Base-by-base conservation (phyloP, 1,140 invertebrate genomes). In the Drosophila pseudoananassae region DNA sequence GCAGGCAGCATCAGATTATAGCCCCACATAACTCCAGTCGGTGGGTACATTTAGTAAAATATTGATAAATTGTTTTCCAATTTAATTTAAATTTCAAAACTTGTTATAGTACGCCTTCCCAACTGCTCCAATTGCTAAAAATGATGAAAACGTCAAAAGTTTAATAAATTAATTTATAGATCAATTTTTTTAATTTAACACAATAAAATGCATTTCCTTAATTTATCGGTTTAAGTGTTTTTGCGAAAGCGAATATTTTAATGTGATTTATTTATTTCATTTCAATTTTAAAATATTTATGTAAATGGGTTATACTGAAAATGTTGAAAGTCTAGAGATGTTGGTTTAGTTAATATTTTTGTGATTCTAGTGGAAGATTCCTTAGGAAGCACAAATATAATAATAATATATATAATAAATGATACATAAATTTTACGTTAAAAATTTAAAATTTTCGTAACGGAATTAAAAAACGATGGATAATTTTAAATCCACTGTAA, bases 101-200 rank as follows among this genome's bases (percentile, higher is more conserved):
- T 10, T 1, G 45, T 47, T 55, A 45, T 25, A 85, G 82, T 31
- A 57, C 59, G 6, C 81, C 70, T 25, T 31, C 83, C 1, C 76
- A 89, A 31, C 52, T 88, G 47, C 43, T 88, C 9, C 76, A 83
- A 14, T 51, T 87, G 6, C 40, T 87, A 7, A 65, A 87, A 61
- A 76, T 78, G 76, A 43, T 87, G 12, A 57, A 76, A 53, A 76
- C 66, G n/a, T 49, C 75, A 5, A 60, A 72, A 5, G 63, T 17
- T 31, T 78, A 43, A 43, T 14, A 3, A 43, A 8, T 8, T 43
- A 17, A 15, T 17, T 15, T 43, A 14, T 40, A 14, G 10, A 40
- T 14, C 17, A 43, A 43, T n/a, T 1, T 10, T 1, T 36, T 0
- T 36, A 36, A 36, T 36, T n/a, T 36, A 1, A 36, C 3, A n/a